These are phyloP conservation scores for Ips nitidus DNA, from an alignment of 1,140 invertebrate species.

Conservation along the genomic window DNA sequence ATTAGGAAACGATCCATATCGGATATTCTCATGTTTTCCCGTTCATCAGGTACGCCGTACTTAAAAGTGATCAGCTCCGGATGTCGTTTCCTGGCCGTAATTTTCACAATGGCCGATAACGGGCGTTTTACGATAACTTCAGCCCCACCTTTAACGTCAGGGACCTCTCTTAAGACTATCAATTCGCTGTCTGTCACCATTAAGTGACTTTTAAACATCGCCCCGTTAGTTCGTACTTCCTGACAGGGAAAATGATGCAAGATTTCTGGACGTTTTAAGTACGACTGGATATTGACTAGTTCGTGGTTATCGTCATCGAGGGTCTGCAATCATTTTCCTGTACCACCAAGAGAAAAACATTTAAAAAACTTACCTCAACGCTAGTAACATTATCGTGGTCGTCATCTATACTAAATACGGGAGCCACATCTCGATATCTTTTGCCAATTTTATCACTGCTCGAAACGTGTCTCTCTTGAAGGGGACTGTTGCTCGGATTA, in stretches of 20 bases:
- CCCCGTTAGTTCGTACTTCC: constrained; percentile 86
- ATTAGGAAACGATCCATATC: constrained; percentile 93
- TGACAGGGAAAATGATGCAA: constrained; percentile 86
- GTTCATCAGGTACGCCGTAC: constrained; percentile 76
- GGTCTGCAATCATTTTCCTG: constrained; percentile 30
- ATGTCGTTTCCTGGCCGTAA: constrained; percentile 91
- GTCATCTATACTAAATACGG: constrained; percentile 94
- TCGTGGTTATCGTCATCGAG: constrained; percentile 64
- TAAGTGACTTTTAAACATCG: constrained; percentile 82
- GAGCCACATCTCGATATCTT: constrained; percentile 85
- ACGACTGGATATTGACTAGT: constrained; percentile 70
- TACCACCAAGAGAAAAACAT: not conserved
- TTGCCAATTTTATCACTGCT: constrained; percentile 81
- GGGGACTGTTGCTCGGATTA: constrained; percentile 60
- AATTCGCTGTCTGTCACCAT: constrained; percentile 88
- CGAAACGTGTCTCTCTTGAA: constrained; percentile 74
- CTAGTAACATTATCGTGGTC: constrained; percentile 72
- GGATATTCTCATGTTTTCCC: constrained; percentile 69
- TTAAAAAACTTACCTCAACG: constrained; percentile 41
- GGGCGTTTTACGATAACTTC: constrained; percentile 83
- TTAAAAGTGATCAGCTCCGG: constrained; percentile 96
- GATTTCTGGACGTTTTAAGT: constrained; percentile 82
- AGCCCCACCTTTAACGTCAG: constrained; percentile 72
- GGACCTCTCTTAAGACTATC: constrained; percentile 81
- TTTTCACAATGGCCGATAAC: constrained; percentile 89